Conservation (phyloP, 2,797 vertebrate genomes). For the Enteromius unitaeniatus region DNA sequence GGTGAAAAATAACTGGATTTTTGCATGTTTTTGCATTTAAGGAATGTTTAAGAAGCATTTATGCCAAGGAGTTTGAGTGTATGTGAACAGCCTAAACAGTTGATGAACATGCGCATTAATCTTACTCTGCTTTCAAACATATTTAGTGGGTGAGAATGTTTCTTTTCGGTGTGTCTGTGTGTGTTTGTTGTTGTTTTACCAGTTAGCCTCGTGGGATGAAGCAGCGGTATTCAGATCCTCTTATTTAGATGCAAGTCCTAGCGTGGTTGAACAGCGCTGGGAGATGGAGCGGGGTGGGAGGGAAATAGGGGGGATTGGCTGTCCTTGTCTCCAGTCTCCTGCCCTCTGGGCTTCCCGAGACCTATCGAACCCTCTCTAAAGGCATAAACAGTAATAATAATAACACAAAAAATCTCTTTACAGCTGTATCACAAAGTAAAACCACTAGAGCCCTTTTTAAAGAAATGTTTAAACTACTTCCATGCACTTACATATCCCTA, state of each 20-base stretch:
- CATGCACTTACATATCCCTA: constrained; percentile 25
- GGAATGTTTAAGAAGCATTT: constrained; percentile 1
- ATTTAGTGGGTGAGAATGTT: constrained; percentile 34
- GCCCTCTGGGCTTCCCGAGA: constrained; percentile 36
- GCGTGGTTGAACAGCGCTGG: constrained; percentile 71
- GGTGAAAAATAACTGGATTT: not conserved
- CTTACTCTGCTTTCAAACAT: constrained; percentile 8
- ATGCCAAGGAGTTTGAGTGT: constrained; percentile 7
- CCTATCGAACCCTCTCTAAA: constrained; percentile 24
- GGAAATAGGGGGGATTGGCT: constrained; percentile 16
- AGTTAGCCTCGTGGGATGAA: constrained; percentile 72
- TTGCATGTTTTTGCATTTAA: not conserved
- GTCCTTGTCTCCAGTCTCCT: constrained; percentile 45
- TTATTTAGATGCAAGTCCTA: constrained; percentile 82
- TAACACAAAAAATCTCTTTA: not conserved
- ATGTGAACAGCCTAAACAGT: not conserved
- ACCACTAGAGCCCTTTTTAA: not conserved
- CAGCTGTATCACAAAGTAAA: not conserved
- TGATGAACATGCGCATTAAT: not conserved
- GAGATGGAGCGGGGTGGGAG: constrained; percentile 36
- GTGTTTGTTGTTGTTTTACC: constrained; percentile 23
- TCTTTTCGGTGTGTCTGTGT: constrained; percentile 33
- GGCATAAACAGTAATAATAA: constrained; percentile 21
- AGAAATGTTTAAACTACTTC: not conserved
- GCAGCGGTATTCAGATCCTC: constrained; percentile 79